These are phyloP conservation scores for Marisa cornuarietis DNA, from an alignment of 1,140 invertebrate genomes.

Conservation along the genomic window DNA sequence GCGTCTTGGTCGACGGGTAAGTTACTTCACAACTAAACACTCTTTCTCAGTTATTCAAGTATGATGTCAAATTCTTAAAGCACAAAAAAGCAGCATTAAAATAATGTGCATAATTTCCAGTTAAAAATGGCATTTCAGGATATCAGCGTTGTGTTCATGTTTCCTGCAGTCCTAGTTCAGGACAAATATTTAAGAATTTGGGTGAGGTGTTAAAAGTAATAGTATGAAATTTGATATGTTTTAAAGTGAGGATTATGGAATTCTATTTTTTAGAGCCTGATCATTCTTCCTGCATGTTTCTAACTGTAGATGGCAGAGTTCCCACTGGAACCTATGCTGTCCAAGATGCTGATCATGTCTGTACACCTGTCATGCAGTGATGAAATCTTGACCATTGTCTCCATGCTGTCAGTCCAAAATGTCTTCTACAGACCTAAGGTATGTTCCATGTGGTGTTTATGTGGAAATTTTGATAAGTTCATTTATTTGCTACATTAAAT, in stretches of 20 bases:
- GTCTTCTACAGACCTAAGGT: slow-evolving; percentile 90
- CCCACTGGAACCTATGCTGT: slow-evolving; percentile 97
- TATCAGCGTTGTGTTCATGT: no score
- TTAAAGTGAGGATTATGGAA: neutral
- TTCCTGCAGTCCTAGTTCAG: no score
- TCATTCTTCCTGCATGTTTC: slow-evolving; percentile 15
- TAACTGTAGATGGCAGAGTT: slow-evolving; percentile 95
- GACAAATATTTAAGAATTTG: no score
- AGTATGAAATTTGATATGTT: no score
- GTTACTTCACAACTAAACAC: neutral
- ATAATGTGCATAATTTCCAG: no score
- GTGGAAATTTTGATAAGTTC: no score
- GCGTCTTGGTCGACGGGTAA: slow-evolving; percentile 85
- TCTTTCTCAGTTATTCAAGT: no score
- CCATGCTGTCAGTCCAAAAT: slow-evolving; percentile 99
- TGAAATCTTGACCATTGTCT: slow-evolving; percentile 98
- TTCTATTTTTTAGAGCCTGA: neutral
- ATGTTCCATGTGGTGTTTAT: slow-evolving; percentile 7
- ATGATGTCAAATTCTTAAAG: no score
- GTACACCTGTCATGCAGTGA: slow-evolving; percentile 98
- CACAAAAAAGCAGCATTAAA: no score
- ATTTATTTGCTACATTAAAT: no score
- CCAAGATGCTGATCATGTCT: slow-evolving; percentile 99
- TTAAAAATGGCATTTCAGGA: no score
- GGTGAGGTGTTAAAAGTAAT: no score